phyloP scores from a whole-genome alignment of 2,113 vertebrate species.

The Anolis sagrei region DNA sequence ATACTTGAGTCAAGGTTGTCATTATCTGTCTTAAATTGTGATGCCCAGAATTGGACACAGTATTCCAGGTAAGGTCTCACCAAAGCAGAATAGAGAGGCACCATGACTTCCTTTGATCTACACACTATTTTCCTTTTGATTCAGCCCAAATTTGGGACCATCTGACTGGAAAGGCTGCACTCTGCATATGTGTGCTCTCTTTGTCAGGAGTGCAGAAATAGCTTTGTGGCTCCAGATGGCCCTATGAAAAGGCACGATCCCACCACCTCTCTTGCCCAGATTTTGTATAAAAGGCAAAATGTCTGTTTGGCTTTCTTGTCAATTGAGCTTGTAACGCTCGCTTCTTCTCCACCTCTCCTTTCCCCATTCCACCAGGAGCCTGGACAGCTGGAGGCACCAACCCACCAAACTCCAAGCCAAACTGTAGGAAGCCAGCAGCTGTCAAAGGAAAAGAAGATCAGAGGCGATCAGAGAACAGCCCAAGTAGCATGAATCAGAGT shows the following conservation, averaged over 20 bases:
- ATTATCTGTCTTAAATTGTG: no score
- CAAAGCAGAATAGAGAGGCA: no score
- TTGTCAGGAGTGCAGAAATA: neutral
- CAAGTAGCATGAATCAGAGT: neutral
- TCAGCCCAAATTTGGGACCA: neutral
- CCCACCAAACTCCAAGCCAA: neutral
- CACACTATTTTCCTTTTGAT: no score
- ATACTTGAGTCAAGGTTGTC: no score
- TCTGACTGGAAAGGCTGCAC: neutral
- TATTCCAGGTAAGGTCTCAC: no score
- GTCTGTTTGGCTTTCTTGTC: neutral
- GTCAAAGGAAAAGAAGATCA: conserved; percentile 6
- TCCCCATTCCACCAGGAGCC: neutral
- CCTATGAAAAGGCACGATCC: neutral
- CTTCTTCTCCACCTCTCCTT: neutral
- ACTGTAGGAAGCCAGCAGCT: neutral
- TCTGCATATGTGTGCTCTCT: neutral
- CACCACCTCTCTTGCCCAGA: neutral
- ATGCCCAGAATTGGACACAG: no score
- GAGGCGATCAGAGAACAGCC: neutral
- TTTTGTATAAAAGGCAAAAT: neutral
- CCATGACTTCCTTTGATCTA: no score
- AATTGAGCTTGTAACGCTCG: neutral
- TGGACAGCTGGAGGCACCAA: neutral
- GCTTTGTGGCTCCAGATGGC: neutral